Evolutionary conservation across 2,797 vertebrate species (phyloP), one percentile per base, ranked within the genome.

Genomic region (Peromyscus melanophrys): DNA sequence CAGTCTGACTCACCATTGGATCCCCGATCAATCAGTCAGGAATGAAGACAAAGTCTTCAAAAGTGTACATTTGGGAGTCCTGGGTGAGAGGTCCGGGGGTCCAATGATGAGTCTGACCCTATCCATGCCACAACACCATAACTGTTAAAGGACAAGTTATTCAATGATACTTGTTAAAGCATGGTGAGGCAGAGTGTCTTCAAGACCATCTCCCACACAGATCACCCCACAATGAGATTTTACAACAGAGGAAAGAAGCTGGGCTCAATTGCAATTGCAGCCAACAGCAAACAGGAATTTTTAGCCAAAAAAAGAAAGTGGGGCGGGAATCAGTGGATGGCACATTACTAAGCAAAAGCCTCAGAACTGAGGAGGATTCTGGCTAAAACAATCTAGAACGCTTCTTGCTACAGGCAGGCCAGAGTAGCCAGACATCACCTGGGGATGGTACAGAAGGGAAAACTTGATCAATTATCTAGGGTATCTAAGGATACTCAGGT

Each of bases 1-100:
- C 80, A 96, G 49, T 91, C 96, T 71, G 90, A 96, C 95, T 97
- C 95, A 96, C 92, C 96, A 97, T 80, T 96, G 94, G 97, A 97
- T 97, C 96, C 97, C 95, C 31, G 67, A 97, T 97, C 96, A 86
- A 95, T 95, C 97, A 97, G 75, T 97, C 97, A 97, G 92, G 94
- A 97, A 84, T 97, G 90, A 97, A 97, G 94, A 96, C 89, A 97
- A 97, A 93, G 40, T 37, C 76, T 96, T 97, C 96, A 97, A 97
- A 96, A 69, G 80, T 96, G 76, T 29, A 65, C 49, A 94, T 88
- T 93, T 94, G 40, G 81, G 89, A 90, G 29, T 93, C 97, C 97
- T 97, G 90, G 81, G 52, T 97, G 95, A 97, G 87, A 97, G 95
- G 83, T 90, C 95, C 0, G 59, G 97, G 95, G 97, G 69, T 97